Evolutionary conservation across 1,140 invertebrate genomes (phyloP), one percentile per base, ranked within the genome.

Genomic region (Drosophila sulfurigaster): DNA sequence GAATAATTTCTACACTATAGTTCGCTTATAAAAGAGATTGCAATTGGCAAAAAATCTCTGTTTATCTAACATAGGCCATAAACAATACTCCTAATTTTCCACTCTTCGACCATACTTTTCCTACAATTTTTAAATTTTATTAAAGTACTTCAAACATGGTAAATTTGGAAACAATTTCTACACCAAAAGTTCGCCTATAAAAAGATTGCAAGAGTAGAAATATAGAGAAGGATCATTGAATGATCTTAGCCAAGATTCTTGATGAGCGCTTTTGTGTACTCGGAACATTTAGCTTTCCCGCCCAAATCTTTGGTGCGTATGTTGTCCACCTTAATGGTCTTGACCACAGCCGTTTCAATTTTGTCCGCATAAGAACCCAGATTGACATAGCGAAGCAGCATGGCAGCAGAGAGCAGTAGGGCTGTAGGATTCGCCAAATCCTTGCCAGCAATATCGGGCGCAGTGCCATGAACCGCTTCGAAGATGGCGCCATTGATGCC

Each of bases 371-470:
- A 95, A 0, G 94, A 93, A 63, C 94, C 95, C 3, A 99, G 92
- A 43, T 98, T 95, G 95, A 99, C 97, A 91, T 99, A 96, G 74
- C 98, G 95, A 41, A 99, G 93, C 99, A 99, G 99, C 99, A 99
- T 99, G 1, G 99, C 97, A 5, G 98, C 96, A 35, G 98, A 99
- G 0, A 99, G 93, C 8, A 99, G 94, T 0, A 99, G 94, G 5
- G 99, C 99, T 15, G 99, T 99, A 1, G 99, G 99, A 93, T 99
- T 99, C 6, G 99, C 99, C 93, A 98, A 96, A 93, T 99, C 98
- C 93, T 99, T 96, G 25, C 99, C 99, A 68, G 99, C 99, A 90
- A 99, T 99, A 91, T 99, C 99, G 0, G 99, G 99, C n/a, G 99
- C 99, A 49, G 99, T 99, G 69, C 99, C 99, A 91, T 99, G 99